A percentile compares a stretch with the other conserved stretches of the same genome.
These are phyloP conservation scores for Actinia tenebrosa DNA, from an alignment of 64 coral and sea anemone species.

Conservation along the genomic window DNA sequence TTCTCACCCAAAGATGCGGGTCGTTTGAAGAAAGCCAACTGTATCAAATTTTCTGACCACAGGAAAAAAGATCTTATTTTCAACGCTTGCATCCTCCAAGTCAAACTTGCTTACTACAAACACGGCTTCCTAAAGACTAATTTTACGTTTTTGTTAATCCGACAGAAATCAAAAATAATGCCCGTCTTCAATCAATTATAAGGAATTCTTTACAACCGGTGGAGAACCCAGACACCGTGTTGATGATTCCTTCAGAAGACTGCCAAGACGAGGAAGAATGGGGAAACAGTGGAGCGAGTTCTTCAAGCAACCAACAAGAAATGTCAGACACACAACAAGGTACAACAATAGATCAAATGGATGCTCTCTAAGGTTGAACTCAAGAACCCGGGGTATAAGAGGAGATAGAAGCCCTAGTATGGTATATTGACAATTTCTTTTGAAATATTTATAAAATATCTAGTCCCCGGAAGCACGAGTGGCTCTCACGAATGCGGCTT, in stretches of 20 bases:
- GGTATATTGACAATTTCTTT: too few species aligned
- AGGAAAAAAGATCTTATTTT: too few species aligned
- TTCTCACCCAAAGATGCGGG: too few species aligned
- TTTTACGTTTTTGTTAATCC: neutral
- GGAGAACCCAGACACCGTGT: constrained; percentile 77
- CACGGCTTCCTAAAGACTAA: neutral
- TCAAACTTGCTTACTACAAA: neutral
- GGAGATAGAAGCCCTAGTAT: too few species aligned
- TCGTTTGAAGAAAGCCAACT: too few species aligned
- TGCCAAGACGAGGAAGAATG: constrained; percentile 17
- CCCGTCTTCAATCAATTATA: constrained; percentile 73
- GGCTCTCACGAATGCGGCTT: too few species aligned
- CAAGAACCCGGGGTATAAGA: neutral
- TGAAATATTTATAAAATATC: too few species aligned
- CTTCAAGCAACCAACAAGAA: constrained; percentile 7
- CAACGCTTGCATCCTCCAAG: neutral
- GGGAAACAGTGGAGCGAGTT: constrained; percentile 14
- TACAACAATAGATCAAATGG: neutral
- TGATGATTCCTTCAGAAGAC: constrained; percentile 24
- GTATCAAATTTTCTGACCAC: too few species aligned
- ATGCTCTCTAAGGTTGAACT: neutral
- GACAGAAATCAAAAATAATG: constrained; percentile 74
- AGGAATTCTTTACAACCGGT: constrained; percentile 74
- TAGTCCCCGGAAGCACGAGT: too few species aligned
- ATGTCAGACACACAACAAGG: neutral